A percentile compares a stretch with the other conserved stretches of the same genome.
Conservation (phyloP, 2,797 vertebrate genomes). For the Chelonia mydas region DNA sequence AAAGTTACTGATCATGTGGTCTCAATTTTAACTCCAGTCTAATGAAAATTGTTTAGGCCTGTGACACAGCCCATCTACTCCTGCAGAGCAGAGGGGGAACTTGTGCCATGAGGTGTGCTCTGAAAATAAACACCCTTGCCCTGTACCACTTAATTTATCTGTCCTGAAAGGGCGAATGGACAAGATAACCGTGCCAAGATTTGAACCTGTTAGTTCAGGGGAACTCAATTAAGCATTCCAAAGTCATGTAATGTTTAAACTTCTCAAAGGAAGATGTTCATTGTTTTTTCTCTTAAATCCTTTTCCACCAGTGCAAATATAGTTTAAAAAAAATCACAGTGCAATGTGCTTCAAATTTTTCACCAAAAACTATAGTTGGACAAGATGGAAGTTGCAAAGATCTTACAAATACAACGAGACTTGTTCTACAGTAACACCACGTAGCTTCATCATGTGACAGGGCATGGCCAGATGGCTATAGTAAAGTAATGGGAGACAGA, state of each 20-base stretch:
- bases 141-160: background rate
- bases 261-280: background rate
- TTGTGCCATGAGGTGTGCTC: background rate
- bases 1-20: background rate
- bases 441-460: background rate
- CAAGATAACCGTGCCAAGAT: background rate
- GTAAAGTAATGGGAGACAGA: no score
- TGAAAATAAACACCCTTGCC: background rate
- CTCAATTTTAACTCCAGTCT: background rate
- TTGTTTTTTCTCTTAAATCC: background rate
- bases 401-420: background rate
- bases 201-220: background rate
- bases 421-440: accelerated
- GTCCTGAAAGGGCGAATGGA: background rate
- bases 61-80: background rate
- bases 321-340: background rate
- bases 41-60: background rate
- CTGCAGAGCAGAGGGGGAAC: background rate
- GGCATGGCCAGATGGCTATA: no score
- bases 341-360: background rate
- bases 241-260: background rate
- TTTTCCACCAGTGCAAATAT: background rate
- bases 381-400: background rate
- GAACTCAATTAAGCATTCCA: background rate
- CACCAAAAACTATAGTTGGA: background rate